Conservation (phyloP, 2,888 invertebrate genomes). For the Sympetrum striolatum region DNA sequence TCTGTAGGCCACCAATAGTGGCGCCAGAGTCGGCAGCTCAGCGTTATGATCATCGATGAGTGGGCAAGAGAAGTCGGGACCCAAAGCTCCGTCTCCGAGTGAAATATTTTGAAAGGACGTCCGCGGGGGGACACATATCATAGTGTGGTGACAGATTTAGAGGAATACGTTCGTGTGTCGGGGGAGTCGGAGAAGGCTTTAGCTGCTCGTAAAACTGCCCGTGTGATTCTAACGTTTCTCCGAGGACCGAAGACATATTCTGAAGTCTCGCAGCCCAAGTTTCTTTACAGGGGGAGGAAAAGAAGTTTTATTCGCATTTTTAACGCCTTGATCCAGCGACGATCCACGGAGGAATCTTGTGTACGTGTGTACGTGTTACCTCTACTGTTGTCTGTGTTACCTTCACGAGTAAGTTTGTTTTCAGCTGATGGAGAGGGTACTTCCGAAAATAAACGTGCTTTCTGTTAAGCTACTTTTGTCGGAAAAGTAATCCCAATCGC, state of each 20-base stretch:
- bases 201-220: neutral
- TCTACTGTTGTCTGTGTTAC: neutral
- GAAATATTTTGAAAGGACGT: neutral
- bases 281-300: neutral
- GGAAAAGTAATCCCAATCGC: neutral
- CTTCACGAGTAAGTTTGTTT: neutral
- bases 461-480: neutral
- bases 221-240: too few species aligned
- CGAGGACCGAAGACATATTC: too few species aligned
- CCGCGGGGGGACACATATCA: too few species aligned
- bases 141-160: neutral
- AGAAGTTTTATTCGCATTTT: neutral
- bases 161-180: neutral
- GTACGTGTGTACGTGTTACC: neutral
- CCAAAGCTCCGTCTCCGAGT: neutral
- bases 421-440: neutral
- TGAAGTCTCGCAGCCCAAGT: too few species aligned
- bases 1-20: conserved; percentile 38
- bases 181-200: neutral
- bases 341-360: neutral
- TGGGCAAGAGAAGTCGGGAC: conserved; percentile 25
- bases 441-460: neutral
- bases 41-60: conserved; percentile 38
- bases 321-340: neutral
- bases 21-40: conserved; percentile 35